These are phyloP conservation scores for Ptychoptera contaminata DNA, from an alignment of 2,888 invertebrate species.

Conservation along the genomic window DNA sequence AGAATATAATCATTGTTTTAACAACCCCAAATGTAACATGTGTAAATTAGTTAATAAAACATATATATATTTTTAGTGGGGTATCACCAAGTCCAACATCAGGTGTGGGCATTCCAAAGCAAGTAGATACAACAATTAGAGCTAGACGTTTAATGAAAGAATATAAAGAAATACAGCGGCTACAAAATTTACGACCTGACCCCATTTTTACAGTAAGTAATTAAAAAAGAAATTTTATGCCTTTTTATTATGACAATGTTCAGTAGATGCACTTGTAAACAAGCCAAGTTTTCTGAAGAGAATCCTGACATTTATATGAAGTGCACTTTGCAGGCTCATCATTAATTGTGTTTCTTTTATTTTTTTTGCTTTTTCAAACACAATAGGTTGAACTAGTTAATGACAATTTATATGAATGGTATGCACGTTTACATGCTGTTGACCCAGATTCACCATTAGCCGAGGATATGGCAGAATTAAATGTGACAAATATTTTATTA, in stretches of 20 bases:
- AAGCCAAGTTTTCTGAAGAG: too few relatives aligned
- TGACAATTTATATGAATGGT: slow-evolving; percentile 80
- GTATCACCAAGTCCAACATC: slow-evolving; percentile 32
- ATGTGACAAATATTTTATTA: slow-evolving; percentile 56
- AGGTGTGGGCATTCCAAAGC: slow-evolving; percentile 32
- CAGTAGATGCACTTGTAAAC: too few relatives aligned
- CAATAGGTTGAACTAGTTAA: slow-evolving; percentile 59
- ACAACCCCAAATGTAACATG: too few relatives aligned
- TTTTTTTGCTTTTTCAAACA: not conserved
- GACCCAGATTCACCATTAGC: slow-evolving; percentile 73
- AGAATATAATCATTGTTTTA: too few relatives aligned
- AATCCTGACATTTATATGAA: not conserved
- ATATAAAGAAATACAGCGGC: slow-evolving; percentile 59
- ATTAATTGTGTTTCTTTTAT: too few relatives aligned
- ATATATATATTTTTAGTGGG: slow-evolving; percentile 19
- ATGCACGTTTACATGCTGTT: slow-evolving; percentile 63
- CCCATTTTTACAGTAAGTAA: slow-evolving; percentile 53
- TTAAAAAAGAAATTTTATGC: not conserved
- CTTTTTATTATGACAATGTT: too few relatives aligned
- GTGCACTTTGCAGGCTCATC: too few relatives aligned
- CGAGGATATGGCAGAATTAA: slow-evolving; percentile 63
- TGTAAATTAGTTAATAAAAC: too few relatives aligned
- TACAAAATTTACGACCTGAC: slow-evolving; percentile 50
- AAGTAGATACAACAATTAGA: slow-evolving; percentile 47
- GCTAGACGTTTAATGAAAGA: slow-evolving; percentile 75